Percentiles rank a stretch among this genome's conserved stretches.
These are phyloP conservation scores for Episyrphus balteatus DNA, from an alignment of 1,140 invertebrate species.

Conservation along the genomic window DNA sequence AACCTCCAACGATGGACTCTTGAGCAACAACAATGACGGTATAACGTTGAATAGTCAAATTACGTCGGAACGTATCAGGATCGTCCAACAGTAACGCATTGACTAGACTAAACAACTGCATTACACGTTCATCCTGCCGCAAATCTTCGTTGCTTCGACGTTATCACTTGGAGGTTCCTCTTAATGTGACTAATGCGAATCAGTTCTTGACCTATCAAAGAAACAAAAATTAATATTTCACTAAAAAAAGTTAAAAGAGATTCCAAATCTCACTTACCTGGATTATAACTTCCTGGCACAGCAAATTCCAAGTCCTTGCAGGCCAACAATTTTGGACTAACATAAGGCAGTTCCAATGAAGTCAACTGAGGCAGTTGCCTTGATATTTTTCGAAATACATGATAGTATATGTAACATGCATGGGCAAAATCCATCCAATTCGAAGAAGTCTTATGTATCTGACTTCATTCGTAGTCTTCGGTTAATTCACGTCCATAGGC, in stretches of 20 bases:
- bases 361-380: slow-evolving; percentile 85
- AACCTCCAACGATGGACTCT: slow-evolving; percentile 93
- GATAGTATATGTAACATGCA: slow-evolving; percentile 98
- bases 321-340: slow-evolving; percentile 80
- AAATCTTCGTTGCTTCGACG: slow-evolving; percentile 98
- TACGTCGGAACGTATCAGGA: slow-evolving; percentile 87
- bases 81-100: slow-evolving; percentile 91
- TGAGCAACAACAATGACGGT: slow-evolving; percentile 98
- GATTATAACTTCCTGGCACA: slow-evolving; percentile 91
- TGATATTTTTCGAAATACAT: slow-evolving; percentile 91
- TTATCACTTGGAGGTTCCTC: slow-evolving; percentile 78
- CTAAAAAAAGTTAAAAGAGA: too few species aligned
- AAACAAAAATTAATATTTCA: too few species aligned
- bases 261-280: too few species aligned
- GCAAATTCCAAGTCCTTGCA: slow-evolving; percentile 89
- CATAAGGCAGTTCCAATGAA: slow-evolving; percentile 85
- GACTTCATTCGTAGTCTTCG: too few species aligned
- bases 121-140: slow-evolving; percentile 95
- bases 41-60: slow-evolving; percentile 91
- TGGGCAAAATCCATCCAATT: slow-evolving; percentile 88
- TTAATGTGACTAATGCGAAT: slow-evolving; percentile 82
- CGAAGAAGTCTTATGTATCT: slow-evolving; percentile 68
- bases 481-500: too few species aligned
- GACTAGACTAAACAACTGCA: slow-evolving; percentile 98
- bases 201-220: slow-evolving; percentile 40